Conservation (phyloP, 2,797 vertebrate species). For the Harpagifer antarcticus region DNA sequence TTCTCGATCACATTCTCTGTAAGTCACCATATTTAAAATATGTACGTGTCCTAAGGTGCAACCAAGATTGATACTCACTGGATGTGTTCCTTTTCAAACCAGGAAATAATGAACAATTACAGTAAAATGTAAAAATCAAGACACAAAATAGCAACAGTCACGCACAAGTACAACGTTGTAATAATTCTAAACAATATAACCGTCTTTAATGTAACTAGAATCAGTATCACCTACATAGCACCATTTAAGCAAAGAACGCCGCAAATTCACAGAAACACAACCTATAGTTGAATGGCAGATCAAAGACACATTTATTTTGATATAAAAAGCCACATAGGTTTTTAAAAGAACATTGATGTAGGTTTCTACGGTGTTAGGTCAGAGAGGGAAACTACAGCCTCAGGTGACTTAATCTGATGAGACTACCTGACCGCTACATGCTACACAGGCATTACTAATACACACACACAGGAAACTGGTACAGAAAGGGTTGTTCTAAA, state of each 20-base stretch:
- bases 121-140: conserved; percentile 40
- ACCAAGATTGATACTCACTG: conserved; percentile 87
- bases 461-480: neutral
- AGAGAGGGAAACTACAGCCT: conserved; percentile 30
- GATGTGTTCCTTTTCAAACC: conserved; percentile 95
- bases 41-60: neutral
- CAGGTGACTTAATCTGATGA: conserved; percentile 42
- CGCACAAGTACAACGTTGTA: neutral
- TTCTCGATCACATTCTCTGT: neutral
- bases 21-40: conserved; percentile 8
- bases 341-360: neutral
- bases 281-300: neutral
- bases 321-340: neutral
- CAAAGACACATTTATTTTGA: neutral
- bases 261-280: neutral
- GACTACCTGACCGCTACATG: conserved; percentile 31
- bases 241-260: too few species aligned
- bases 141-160: conserved; percentile 13
- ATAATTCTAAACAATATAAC: neutral
- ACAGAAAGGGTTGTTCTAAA: neutral
- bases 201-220: neutral
- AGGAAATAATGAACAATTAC: conserved; percentile 82
- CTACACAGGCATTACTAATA: conserved; percentile 2
- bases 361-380: conserved; percentile 26
- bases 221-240: neutral